A percentile compares a stretch with the other conserved stretches of the same genome.
Conservation (phyloP, 1,140 invertebrate genomes). For the Trichonephila clavata region DNA sequence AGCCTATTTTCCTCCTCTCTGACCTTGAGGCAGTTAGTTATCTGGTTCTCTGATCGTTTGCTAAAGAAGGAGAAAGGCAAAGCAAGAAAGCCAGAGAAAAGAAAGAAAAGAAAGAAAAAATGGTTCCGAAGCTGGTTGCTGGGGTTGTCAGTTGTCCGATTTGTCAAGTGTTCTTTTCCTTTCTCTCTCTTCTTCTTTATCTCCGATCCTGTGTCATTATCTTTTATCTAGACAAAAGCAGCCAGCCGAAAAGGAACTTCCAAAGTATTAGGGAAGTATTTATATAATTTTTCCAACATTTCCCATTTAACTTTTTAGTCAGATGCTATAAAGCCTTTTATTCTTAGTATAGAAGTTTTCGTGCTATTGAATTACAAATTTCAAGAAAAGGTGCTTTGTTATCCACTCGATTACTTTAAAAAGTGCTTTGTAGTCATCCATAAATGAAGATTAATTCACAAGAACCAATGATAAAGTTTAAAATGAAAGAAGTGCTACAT, state of each 20-base stretch:
- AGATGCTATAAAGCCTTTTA: too few relatives aligned
- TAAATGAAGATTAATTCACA: too few relatives aligned
- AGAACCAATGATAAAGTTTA: too few relatives aligned
- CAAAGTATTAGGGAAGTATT: not conserved
- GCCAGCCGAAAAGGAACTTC: not conserved
- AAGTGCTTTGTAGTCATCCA: too few relatives aligned
- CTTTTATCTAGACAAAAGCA: not conserved
- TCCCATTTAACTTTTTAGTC: too few relatives aligned
- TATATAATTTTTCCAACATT: not conserved
- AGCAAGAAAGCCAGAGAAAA: too few relatives aligned
- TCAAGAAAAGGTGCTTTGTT: too few relatives aligned
- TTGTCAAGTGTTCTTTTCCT: not conserved
- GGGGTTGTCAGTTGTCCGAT: conserved; percentile 42
- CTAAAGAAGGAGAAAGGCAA: not conserved
- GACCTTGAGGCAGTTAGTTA: conserved; percentile 27
- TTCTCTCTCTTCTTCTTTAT: not conserved
- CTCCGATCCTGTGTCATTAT: conserved; percentile 1
- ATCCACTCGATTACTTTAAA: too few relatives aligned
- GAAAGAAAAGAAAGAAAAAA: not conserved
- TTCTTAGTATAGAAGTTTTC: too few relatives aligned
- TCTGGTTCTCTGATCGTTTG: not conserved
- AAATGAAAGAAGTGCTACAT: too few relatives aligned
- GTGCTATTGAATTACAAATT: too few relatives aligned
- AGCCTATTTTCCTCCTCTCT: not conserved
- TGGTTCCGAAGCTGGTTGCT: not conserved